Conservation (phyloP, 2,888 invertebrate genomes). For the Linnaemya tessellans region DNA sequence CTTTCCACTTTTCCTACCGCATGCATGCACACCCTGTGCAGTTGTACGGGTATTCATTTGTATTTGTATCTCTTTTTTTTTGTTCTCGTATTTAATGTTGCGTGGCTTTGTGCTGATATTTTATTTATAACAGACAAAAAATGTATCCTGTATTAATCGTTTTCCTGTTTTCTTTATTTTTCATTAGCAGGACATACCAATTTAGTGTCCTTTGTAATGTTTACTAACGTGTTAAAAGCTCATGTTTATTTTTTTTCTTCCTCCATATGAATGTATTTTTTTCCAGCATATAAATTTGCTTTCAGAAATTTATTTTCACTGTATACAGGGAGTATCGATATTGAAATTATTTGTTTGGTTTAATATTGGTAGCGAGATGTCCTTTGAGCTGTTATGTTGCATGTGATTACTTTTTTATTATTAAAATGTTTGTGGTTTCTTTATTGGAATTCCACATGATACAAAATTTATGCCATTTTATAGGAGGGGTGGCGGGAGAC, state of each 20-base stretch:
- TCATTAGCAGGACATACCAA: conserved; percentile 77
- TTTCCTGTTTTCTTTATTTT: conserved; percentile 52
- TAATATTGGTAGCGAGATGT: conserved; percentile 17
- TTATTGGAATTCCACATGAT: conserved; percentile 19
- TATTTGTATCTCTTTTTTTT: not conserved
- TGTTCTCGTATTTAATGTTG: conserved; percentile 58
- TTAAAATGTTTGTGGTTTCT: not conserved
- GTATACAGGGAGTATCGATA: not conserved
- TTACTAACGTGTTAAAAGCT: conserved; percentile 80
- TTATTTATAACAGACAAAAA: conserved; percentile 58
- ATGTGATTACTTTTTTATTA: conserved; percentile 12
- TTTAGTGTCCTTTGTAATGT: conserved; percentile 79
- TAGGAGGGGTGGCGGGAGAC: not conserved
- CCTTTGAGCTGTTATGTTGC: conserved; percentile 44
- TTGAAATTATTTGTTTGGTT: conserved; percentile 3
- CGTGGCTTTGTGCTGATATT: conserved; percentile 66
- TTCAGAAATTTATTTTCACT: conserved; percentile 20
- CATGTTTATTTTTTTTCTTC: conserved; percentile 76
- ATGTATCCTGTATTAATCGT: conserved; percentile 62
- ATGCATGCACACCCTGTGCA: not conserved
- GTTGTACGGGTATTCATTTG: not conserved
- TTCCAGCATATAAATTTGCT: conserved; percentile 23
- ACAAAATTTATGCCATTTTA: too few relatives aligned
- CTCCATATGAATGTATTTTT: not conserved
- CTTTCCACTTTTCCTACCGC: conserved; percentile 41